Conservation (phyloP, 2,888 invertebrate species). For the Lasioglossum vierecki region DNA sequence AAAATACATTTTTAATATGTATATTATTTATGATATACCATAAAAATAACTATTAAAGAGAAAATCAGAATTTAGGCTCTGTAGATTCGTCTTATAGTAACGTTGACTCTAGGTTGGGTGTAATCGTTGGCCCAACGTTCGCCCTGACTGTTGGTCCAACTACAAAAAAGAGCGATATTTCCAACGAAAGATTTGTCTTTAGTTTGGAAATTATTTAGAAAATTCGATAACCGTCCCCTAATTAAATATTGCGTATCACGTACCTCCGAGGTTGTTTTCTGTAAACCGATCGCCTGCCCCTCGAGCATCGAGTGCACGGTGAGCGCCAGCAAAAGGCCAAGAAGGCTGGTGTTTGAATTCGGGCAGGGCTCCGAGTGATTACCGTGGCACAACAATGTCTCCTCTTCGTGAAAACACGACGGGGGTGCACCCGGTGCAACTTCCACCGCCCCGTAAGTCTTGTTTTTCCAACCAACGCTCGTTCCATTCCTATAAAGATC, state of each 20-base stretch:
- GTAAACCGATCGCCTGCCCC: constrained; percentile 92
- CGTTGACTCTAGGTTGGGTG: too few relatives aligned
- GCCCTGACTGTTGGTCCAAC: too few relatives aligned
- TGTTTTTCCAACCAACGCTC: constrained; percentile 28
- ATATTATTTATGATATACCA: too few relatives aligned
- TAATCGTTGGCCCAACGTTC: too few relatives aligned
- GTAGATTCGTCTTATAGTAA: too few relatives aligned
- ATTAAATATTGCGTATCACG: constrained; percentile 75
- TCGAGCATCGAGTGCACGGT: constrained; percentile 92
- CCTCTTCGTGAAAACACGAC: constrained; percentile 82
- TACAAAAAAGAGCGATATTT: too few relatives aligned
- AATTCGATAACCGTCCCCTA: too few relatives aligned
- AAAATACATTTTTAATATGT: too few relatives aligned
- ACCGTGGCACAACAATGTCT: constrained; percentile 87
- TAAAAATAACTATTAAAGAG: too few relatives aligned
- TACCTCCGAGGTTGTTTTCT: constrained; percentile 88
- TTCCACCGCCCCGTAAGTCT: constrained; percentile 62
- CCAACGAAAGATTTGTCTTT: too few relatives aligned
- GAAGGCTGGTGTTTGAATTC: constrained; percentile 86
- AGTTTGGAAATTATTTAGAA: too few relatives aligned
- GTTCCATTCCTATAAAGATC: constrained; percentile 21
- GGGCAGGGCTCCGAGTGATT: constrained; percentile 88
- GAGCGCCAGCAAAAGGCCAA: constrained; percentile 90
- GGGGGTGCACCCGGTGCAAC: constrained; percentile 43
- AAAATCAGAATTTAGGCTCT: too few relatives aligned